Evolutionary conservation across 2,888 invertebrate species (phyloP).

Genomic region (Athalia circularis): DNA sequence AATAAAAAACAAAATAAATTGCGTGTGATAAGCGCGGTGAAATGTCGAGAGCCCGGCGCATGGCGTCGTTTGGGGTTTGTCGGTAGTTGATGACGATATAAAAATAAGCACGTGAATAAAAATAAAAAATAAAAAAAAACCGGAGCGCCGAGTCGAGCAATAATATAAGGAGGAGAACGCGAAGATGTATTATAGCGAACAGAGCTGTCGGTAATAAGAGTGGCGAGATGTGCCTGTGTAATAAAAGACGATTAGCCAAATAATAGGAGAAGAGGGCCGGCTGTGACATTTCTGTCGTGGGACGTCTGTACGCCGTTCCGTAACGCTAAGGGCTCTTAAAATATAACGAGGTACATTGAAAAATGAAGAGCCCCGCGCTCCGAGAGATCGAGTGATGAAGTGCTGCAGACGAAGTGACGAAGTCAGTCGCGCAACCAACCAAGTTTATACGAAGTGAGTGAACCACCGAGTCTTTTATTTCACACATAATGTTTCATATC

Average conservation of each 20-base stretch:
- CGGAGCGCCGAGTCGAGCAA: constrained; percentile 10
- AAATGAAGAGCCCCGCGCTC: constrained; percentile 40
- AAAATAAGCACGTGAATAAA: constrained; percentile 14
- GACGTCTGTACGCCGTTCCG: constrained; percentile 36
- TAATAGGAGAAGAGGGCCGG: constrained; percentile 41
- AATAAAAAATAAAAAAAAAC: constrained; percentile 4
- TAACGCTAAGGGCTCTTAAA: constrained; percentile 45
- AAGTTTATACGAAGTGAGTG: not conserved
- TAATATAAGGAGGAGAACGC: constrained; percentile 26
- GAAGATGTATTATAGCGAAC: not conserved
- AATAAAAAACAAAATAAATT: not conserved
- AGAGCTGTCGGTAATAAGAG: constrained; percentile 36
- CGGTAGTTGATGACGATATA: constrained; percentile 16
- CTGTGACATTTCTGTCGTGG: constrained; percentile 39
- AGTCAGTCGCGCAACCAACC: not conserved
- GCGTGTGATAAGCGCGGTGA: not conserved
- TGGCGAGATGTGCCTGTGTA: constrained; percentile 35
- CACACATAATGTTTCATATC: not conserved
- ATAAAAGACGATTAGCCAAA: constrained; percentile 44
- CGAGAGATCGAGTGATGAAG: constrained; percentile 33
- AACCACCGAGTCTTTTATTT: not conserved
- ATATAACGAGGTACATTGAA: constrained; percentile 50
- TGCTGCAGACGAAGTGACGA: constrained; percentile 7
- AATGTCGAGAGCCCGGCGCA: constrained; percentile 36
- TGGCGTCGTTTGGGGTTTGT: not conserved